phyloP scores from a whole-genome alignment of 1,140 invertebrate genomes.

The Globodera rostochiensis region DNA sequence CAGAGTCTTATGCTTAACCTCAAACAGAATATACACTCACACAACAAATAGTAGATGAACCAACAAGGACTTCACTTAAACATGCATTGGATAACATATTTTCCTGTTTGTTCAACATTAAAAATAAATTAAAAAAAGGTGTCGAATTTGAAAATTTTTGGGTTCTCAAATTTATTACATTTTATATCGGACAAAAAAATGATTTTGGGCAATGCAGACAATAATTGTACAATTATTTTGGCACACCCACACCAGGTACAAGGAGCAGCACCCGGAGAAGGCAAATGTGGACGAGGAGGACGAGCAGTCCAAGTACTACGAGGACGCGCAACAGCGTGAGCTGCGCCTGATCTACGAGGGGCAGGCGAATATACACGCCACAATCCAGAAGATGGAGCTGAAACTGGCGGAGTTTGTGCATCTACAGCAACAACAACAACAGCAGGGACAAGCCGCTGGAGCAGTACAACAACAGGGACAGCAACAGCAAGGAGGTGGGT shows the following conservation, averaged over 20 bases:
- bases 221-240: neutral
- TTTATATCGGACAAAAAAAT: too few species aligned
- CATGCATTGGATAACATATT: too few species aligned
- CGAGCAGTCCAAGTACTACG: constrained; percentile 57
- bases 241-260: constrained; percentile 50
- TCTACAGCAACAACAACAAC: constrained; percentile 44
- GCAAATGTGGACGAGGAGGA: constrained; percentile 62
- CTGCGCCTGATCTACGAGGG: constrained; percentile 60
- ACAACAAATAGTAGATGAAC: too few species aligned
- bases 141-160: too few species aligned
- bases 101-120: too few species aligned
- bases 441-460: constrained; percentile 24
- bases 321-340: constrained; percentile 60
- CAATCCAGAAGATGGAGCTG: constrained; percentile 57
- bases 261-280: constrained; percentile 64
- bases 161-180: too few species aligned
- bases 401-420: constrained; percentile 46
- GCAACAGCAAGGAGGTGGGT: constrained; percentile 41
- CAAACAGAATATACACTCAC: too few species aligned
- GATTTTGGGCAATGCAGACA: neutral
- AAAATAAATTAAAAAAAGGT: too few species aligned
- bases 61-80: too few species aligned
- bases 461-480: constrained; percentile 4
- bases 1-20: too few species aligned
- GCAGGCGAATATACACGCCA: constrained; percentile 58